These are phyloP conservation scores for Microtus oregoni DNA, from an alignment of 2,113 vertebrate genomes.

Conservation along the genomic window DNA sequence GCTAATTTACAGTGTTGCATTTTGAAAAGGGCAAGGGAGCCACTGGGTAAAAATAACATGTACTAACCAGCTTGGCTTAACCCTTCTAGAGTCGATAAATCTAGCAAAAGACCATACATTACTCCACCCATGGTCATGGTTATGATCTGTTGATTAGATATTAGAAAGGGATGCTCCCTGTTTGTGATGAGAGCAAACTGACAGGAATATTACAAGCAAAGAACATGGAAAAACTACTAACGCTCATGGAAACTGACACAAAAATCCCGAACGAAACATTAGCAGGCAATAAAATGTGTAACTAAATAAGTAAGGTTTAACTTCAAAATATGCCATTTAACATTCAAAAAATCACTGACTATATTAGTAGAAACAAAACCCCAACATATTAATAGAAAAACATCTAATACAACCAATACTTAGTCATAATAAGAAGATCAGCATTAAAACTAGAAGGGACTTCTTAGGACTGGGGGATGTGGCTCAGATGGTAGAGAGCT, in stretches of 20 bases:
- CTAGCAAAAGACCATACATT: not conserved
- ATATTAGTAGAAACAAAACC: conserved; percentile 19
- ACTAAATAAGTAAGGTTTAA: not conserved
- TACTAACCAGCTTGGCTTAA: not conserved
- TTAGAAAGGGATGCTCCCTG: not conserved
- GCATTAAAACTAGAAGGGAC: not conserved
- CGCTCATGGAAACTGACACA: not conserved
- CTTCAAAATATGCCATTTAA: conserved; percentile 35
- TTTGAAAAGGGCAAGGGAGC: not conserved
- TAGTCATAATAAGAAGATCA: conserved; percentile 21
- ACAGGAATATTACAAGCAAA: not conserved
- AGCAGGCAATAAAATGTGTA: not conserved
- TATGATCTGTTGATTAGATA: not conserved
- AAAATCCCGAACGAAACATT: not conserved
- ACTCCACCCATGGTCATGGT: not conserved
- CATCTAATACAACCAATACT: not conserved
- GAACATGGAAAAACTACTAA: not conserved
- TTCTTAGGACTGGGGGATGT: not conserved
- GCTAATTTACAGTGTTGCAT: not conserved
- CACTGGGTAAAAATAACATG: not conserved
- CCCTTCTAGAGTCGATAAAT: not conserved
- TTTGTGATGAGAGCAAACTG: conserved; percentile 39
- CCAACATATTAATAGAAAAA: not conserved
- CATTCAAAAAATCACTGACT: conserved; percentile 6
- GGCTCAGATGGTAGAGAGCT: not conserved